These are phyloP conservation scores for Trichoplusia ni DNA, from an alignment of 1,140 invertebrate species.

Conservation along the genomic window DNA sequence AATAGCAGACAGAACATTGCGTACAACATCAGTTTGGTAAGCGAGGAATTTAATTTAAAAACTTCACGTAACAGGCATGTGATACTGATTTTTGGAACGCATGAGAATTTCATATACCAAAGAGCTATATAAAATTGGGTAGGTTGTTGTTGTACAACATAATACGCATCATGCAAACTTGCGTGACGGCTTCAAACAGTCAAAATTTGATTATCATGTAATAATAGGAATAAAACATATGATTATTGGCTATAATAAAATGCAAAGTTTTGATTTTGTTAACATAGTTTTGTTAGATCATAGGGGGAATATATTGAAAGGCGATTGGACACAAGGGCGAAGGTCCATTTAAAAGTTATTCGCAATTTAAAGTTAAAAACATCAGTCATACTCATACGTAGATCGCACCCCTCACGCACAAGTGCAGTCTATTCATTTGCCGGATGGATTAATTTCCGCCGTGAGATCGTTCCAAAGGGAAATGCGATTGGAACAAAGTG, in stretches of 20 bases:
- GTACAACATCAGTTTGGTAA: neutral
- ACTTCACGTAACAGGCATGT: conserved; percentile 2
- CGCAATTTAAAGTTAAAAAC: conserved; percentile 45
- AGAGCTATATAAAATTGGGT: conserved; percentile 11
- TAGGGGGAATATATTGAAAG: neutral
- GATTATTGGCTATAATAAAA: conserved; percentile 26
- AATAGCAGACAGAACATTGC: neutral
- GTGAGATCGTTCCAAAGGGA: conserved; percentile 74
- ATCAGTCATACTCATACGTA: conserved; percentile 58
- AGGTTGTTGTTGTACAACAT: conserved; percentile 14
- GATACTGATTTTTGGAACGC: conserved; percentile 3
- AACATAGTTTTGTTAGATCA: neutral
- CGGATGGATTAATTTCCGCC: conserved; percentile 78
- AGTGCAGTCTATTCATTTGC: conserved; percentile 77
- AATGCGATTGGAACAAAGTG: conserved; percentile 77
- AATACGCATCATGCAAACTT: conserved; percentile 28
- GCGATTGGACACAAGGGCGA: neutral
- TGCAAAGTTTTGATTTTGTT: neutral
- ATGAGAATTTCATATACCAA: conserved; percentile 12
- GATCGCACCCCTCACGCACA: conserved; percentile 69
- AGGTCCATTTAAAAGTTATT: conserved; percentile 25
- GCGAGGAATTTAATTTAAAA: conserved; percentile 28
- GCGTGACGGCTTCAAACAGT: conserved; percentile 22
- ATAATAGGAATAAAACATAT: conserved; percentile 27
- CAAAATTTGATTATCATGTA: conserved; percentile 28